phyloP scores from a whole-genome alignment of 1,140 invertebrate species.

The Triops longicaudatus region DNA sequence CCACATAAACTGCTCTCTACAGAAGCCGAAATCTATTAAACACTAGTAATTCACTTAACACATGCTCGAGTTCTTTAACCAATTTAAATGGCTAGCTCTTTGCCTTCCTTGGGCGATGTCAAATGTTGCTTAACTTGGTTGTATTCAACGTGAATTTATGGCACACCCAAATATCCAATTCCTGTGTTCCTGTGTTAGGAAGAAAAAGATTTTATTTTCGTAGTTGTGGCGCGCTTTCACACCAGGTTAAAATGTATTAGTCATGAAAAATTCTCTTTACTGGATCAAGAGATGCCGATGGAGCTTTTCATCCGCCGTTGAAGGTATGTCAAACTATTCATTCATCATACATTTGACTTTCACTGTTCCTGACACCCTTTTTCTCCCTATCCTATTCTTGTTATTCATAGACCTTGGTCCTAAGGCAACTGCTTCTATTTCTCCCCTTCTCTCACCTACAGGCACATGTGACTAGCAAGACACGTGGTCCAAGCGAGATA shows the following conservation, averaged over 20 bases:
- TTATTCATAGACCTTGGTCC: neutral
- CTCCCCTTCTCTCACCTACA: neutral
- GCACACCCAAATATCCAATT: neutral
- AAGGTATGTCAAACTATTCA: slow-evolving; percentile 8
- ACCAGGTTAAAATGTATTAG: neutral
- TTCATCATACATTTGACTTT: neutral
- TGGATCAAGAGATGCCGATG: neutral
- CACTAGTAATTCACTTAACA: too few species aligned
- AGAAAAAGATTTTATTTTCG: too few species aligned
- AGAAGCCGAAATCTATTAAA: too few species aligned
- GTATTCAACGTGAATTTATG: neutral
- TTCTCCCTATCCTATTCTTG: neutral
- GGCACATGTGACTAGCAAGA: too few species aligned
- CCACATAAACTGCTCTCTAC: too few species aligned
- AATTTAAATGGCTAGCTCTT: too few species aligned
- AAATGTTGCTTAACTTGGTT: too few species aligned
- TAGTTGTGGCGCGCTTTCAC: neutral
- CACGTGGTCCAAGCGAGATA: too few species aligned
- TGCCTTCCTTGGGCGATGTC: too few species aligned
- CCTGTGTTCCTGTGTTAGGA: neutral
- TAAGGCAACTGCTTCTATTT: neutral
- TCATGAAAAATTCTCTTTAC: neutral
- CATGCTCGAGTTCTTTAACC: too few species aligned
- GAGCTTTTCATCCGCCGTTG: neutral
- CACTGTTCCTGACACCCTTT: neutral